Conservation (phyloP, 1,140 invertebrate genomes). For the Pygmarrhopalites habei region DNA sequence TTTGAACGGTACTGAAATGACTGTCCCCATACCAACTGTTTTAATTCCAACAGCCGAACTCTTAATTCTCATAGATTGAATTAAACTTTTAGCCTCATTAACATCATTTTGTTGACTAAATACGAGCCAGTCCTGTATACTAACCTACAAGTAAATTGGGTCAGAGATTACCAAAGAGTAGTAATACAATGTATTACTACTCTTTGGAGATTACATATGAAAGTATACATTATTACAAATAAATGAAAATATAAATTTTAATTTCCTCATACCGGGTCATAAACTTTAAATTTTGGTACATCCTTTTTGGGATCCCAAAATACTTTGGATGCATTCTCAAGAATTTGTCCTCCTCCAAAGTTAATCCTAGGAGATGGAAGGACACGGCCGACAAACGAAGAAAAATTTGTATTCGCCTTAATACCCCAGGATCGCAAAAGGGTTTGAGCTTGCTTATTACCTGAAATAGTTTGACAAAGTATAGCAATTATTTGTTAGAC, state of each 20-base stretch:
- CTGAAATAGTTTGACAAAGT: too few relatives aligned
- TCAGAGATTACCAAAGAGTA: too few relatives aligned
- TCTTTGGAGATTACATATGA: neutral
- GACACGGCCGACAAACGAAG: neutral
- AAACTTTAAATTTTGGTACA: neutral
- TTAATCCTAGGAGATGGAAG: neutral
- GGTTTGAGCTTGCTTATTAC: too few relatives aligned
- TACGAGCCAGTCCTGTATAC: neutral
- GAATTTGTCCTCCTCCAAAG: neutral
- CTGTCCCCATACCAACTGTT: too few relatives aligned
- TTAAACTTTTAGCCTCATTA: too few relatives aligned
- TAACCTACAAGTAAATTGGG: neutral
- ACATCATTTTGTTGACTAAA: neutral
- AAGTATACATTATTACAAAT: neutral
- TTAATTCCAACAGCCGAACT: too few relatives aligned
- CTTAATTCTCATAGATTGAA: too few relatives aligned
- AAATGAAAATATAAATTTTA: neutral
- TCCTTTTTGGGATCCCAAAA: neutral
- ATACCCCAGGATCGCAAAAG: neutral
- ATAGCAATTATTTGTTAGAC: too few relatives aligned
- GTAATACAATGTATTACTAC: too few relatives aligned
- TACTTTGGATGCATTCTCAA: neutral
- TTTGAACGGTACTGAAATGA: neutral
- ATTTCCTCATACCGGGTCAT: neutral
- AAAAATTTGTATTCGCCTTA: neutral